phyloP scores from a whole-genome alignment of 2,888 invertebrate species.

The Agrochola macilenta region DNA sequence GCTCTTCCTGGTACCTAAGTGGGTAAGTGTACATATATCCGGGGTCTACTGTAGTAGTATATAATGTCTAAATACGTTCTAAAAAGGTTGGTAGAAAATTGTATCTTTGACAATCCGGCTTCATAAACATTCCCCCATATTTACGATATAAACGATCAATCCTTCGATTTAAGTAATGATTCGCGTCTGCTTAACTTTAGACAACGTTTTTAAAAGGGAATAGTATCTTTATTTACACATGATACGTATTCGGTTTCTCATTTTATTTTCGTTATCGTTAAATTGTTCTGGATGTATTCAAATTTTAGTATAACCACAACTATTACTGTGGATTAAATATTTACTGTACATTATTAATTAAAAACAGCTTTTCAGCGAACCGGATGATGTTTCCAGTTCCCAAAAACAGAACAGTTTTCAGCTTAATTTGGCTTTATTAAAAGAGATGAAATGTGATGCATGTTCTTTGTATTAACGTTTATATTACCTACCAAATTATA shows the following conservation, averaged over 20 bases:
- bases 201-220: background rate
- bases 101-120: background rate
- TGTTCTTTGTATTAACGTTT: background rate
- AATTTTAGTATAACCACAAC: background rate
- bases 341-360: background rate
- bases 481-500: background rate
- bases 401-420: background rate
- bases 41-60: background rate
- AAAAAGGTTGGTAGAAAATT: background rate
- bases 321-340: slow-evolving; percentile 11
- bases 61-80: background rate
- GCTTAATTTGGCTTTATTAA: background rate
- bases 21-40: background rate
- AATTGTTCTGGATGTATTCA: background rate
- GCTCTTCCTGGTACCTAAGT: background rate
- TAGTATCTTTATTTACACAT: background rate
- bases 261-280: background rate
- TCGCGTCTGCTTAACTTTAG: background rate
- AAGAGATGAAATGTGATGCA: background rate
- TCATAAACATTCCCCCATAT: background rate
- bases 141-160: background rate
- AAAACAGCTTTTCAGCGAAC: slow-evolving; percentile 2
- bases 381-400: background rate
- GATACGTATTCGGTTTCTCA: background rate
- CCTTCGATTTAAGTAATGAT: background rate